phyloP scores from a whole-genome alignment of 2,113 vertebrate genomes.

The Chunga burmeisteri region DNA sequence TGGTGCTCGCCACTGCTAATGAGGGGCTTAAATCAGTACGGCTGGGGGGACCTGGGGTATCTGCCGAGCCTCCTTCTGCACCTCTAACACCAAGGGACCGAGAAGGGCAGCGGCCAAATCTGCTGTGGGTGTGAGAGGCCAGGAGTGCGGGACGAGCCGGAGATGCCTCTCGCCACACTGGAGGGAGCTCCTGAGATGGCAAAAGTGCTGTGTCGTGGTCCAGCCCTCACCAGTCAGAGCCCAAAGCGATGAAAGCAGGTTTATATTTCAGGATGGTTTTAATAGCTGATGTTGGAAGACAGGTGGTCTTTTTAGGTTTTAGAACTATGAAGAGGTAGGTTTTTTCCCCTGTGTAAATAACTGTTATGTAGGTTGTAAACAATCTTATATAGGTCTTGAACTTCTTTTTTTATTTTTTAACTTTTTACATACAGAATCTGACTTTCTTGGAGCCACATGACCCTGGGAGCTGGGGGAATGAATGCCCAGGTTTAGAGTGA shows the following conservation, averaged over 20 bases:
- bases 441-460: not conserved
- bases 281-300: not conserved
- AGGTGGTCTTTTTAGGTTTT: not conserved
- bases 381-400: not conserved
- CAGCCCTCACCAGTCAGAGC: not conserved
- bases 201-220: accelerated
- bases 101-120: not conserved
- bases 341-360: not conserved
- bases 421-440: not conserved
- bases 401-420: not conserved
- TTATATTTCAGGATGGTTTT: not conserved
- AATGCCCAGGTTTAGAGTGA: not conserved
- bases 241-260: not conserved
- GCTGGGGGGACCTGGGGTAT: too few relatives aligned
- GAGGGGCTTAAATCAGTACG: not conserved
- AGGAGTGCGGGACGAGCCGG: accelerated
- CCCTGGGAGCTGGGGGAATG: not conserved
- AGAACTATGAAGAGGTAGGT: not conserved
- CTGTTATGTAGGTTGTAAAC: not conserved
- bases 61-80: accelerated
- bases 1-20: not conserved
- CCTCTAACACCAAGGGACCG: not conserved
- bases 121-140: not conserved
- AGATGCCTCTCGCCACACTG: not conserved
- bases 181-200: slow-evolving; percentile 19